Evolutionary conservation across 2,113 vertebrate genomes (phyloP), one percentile per base, ranked within the genome.

Genomic region (Pituophis catenifer): DNA sequence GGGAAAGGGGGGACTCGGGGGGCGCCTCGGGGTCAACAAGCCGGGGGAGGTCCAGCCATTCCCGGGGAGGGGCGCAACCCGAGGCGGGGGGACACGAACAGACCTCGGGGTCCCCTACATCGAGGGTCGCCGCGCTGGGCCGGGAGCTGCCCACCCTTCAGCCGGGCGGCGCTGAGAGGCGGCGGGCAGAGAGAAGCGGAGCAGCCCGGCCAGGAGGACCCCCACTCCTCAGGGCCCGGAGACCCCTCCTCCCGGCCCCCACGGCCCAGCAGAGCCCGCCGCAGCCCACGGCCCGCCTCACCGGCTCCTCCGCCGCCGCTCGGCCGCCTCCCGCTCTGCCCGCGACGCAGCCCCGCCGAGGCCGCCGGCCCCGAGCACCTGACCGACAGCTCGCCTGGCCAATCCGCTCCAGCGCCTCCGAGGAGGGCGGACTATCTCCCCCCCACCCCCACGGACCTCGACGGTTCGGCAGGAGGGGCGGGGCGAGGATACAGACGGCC

Each of bases 341-440:
- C 23, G 85, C 85, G 65, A 86, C 54, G 90, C 62, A 54, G 50
- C 13, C 0, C 7, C 55, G 0, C 3, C 48, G 5, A 6, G 89
- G 93, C 10, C 8, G 91, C 21, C 93, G 53, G 88, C 55, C 2
- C 3, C 0, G 0, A 1, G 0, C 0, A 0, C n/a, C 70, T 81
- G 15, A 81, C 7, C 70, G 70, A 81, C 70, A 81, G 70, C 70
- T 3, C 33, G 70, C 70, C 33, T 15, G 70, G 26, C 97, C 97
- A 97, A 97, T 96, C 24, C 3, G 58, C 44, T 17, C 29, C 8
- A 1, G 10, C 1, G n/a, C 33, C 0, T 3, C 0, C 70, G 2
- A 0, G 3, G 17, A 8, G 13, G n/a, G 94, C 12, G 91, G 93
- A 57, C 0, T 48, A 2, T 0, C 44, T 2, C 53, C 53, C 53